Conservation (phyloP, 2,888 invertebrate genomes). For the Drosophila acutilabella region DNA sequence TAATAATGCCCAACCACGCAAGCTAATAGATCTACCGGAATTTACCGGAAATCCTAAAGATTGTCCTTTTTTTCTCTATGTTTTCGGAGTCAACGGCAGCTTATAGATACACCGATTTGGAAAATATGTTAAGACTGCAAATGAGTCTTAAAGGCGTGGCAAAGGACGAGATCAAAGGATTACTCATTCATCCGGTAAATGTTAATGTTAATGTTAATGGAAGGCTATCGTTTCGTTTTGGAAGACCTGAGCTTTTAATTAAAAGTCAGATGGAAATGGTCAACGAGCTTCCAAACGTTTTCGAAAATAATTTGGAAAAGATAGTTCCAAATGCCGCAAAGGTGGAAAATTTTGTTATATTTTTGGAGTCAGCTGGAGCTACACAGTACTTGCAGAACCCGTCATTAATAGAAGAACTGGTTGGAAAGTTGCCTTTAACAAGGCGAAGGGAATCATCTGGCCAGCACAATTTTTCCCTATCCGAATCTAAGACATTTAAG, state of each 20-base stretch:
- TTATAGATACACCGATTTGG: not conserved
- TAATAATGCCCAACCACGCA: no score
- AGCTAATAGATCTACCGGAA: no score
- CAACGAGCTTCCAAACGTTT: not conserved
- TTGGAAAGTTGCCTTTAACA: not conserved
- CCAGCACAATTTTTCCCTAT: not conserved
- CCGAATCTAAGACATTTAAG: slow-evolving; percentile 1
- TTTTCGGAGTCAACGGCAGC: not conserved
- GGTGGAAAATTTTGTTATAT: slow-evolving; percentile 1
- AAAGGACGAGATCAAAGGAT: not conserved
- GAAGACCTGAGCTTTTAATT: not conserved
- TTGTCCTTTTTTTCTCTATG: not conserved
- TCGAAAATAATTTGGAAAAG: not conserved
- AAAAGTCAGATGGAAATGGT: slow-evolving; percentile 1
- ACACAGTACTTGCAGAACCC: not conserved
- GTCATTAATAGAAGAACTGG: not conserved
- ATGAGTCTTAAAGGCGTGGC: slow-evolving; percentile 4
- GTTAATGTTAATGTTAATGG: not conserved
- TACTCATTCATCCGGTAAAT: not conserved
- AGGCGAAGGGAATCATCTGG: not conserved
- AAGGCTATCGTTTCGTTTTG: not conserved
- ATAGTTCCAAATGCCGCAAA: not conserved
- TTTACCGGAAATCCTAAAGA: no score
- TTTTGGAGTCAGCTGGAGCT: not conserved
- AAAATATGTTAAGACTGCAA: not conserved